Conservation (phyloP, 2,888 invertebrate species). For the Macrophya annulata region DNA sequence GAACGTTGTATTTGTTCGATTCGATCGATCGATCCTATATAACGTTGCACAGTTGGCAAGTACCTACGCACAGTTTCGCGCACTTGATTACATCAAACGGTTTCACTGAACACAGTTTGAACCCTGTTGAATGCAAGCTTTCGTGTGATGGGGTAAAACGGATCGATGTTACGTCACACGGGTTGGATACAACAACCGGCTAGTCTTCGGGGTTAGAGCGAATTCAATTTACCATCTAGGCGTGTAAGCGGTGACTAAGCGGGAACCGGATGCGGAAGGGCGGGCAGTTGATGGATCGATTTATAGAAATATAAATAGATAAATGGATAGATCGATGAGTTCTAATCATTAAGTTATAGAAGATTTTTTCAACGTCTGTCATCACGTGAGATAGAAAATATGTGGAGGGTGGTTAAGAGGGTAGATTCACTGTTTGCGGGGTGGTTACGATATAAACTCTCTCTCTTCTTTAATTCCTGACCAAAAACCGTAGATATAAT, state of each 20-base stretch:
- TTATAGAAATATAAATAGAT: neutral
- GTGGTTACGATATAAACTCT: no score
- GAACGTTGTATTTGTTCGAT: neutral
- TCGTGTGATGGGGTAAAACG: neutral
- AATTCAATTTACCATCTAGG: neutral
- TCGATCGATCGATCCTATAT: slow-evolving; percentile 38
- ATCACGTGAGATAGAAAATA: neutral
- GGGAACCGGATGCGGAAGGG: slow-evolving; percentile 3
- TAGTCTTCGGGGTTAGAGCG: no score
- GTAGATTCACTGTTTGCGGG: neutral
- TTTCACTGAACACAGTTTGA: slow-evolving; percentile 48
- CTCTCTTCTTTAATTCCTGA: no score
- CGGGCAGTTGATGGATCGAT: slow-evolving; percentile 10
- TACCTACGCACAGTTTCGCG: slow-evolving; percentile 34
- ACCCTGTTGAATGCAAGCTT: slow-evolving; percentile 48
- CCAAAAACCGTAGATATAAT: no score
- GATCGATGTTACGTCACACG: slow-evolving; percentile 30
- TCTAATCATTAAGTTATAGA: slow-evolving; percentile 14
- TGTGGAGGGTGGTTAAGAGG: neutral
- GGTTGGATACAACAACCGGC: slow-evolving; percentile 35
- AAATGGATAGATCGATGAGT: neutral
- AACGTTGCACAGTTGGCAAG: neutral
- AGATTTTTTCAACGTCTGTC: neutral
- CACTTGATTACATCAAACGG: slow-evolving; percentile 46
- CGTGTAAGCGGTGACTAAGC: neutral